These are phyloP conservation scores for Onychomys torridus DNA, from an alignment of 2,797 vertebrate species.

Conservation along the genomic window DNA sequence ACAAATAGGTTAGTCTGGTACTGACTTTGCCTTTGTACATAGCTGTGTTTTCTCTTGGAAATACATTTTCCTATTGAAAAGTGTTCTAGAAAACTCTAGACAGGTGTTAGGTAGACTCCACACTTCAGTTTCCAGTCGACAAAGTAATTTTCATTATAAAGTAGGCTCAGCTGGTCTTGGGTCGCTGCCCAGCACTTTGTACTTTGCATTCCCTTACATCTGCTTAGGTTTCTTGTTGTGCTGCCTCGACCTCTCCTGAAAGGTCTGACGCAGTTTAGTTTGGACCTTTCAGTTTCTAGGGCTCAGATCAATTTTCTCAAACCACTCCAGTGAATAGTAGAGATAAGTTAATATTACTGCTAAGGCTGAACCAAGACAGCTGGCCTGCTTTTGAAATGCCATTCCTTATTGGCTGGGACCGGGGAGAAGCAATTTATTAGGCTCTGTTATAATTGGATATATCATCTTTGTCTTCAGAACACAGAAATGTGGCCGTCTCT, in stretches of 20 bases:
- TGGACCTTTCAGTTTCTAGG: background rate
- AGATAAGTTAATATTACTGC: background rate
- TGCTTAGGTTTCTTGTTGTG: background rate
- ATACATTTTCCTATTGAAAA: background rate
- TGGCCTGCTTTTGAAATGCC: background rate
- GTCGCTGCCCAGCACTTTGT: background rate
- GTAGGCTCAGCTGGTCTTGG: background rate
- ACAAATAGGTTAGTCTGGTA: background rate
- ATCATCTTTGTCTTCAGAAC: background rate
- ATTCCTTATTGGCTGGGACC: background rate
- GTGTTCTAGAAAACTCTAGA: background rate
- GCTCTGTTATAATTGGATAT: background rate
- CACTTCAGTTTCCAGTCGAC: background rate
- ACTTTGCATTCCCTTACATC: background rate
- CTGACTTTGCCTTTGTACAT: background rate
- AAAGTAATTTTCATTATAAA: background rate
- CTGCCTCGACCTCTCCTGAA: background rate
- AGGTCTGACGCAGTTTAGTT: background rate
- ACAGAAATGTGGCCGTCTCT: background rate
- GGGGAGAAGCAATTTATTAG: background rate
- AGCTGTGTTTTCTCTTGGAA: constrained; percentile 17
- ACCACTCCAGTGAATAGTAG: background rate
- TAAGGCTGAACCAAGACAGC: background rate
- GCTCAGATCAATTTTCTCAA: background rate
- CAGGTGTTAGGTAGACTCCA: background rate